Evolutionary conservation across 2,888 invertebrate species (phyloP).

Genomic region (Pilophorus perplexus): DNA sequence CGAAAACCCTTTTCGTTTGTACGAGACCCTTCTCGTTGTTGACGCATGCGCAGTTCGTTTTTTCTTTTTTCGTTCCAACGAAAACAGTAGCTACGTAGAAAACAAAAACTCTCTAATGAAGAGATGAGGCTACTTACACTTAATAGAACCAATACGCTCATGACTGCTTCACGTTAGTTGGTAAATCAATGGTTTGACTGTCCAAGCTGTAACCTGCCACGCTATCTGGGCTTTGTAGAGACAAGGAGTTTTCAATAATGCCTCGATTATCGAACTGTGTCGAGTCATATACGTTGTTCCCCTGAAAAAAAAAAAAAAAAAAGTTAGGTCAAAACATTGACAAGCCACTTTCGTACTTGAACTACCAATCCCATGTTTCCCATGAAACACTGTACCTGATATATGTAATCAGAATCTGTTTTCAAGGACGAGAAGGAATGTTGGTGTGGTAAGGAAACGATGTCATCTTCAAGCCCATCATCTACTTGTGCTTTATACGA

Average conservation of each 20-base stretch:
- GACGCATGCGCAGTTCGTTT: too few species aligned
- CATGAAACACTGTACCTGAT: too few species aligned
- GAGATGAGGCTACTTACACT: too few species aligned
- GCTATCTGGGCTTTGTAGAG: slow-evolving; percentile 70
- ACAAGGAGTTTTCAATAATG: slow-evolving; percentile 58
- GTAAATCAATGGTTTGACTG: slow-evolving; percentile 50
- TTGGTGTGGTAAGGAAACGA: slow-evolving; percentile 71
- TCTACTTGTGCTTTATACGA: slow-evolving; percentile 78
- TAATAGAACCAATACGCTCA: too few species aligned
- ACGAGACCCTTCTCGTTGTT: too few species aligned
- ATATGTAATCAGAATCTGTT: slow-evolving; percentile 72
- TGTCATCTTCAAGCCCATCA: slow-evolving; percentile 72
- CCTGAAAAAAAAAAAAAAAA: slow-evolving; percentile 54
- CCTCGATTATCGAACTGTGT: slow-evolving; percentile 61
- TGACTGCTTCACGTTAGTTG: slow-evolving; percentile 46
- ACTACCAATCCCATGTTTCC: too few species aligned
- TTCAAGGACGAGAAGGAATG: slow-evolving; percentile 71
- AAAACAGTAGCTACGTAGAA: too few species aligned
- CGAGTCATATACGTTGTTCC: slow-evolving; percentile 70
- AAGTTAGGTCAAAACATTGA: too few species aligned
- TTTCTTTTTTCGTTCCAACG: too few species aligned
- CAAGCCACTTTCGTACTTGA: too few species aligned
- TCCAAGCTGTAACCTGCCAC: slow-evolving; percentile 61
- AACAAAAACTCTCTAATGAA: too few species aligned
- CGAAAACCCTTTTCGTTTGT: too few species aligned